Evolutionary conservation across 2,113 vertebrate species (phyloP), one percentile per base, ranked within the genome.

Genomic region (Clupea harengus): DNA sequence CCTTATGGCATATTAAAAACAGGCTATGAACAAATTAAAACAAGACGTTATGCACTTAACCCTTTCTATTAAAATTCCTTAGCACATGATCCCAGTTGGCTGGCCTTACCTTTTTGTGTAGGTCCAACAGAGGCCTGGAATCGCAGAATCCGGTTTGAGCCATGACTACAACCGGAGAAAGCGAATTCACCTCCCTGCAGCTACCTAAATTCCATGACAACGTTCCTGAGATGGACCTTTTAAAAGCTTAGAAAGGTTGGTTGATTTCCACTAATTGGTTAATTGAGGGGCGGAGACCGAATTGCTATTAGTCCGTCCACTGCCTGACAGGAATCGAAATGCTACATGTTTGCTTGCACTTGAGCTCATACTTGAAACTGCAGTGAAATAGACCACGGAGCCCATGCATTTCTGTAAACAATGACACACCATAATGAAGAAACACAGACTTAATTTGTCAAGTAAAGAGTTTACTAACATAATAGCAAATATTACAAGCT

Each of bases 91-190:
- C 39, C 39, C 39, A 49, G 47, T 2, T 49, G 47, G 22, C 54
- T 6, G 39, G 39, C 39, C 39, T 2, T 22, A 78, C 72, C 93
- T 94, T 94, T 89, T 92, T 94, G 92, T 92, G 91, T 87, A 93
- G 94, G 93, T 96, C 95, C 94, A 95, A 88, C 92, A 94, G 91
- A 45, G 92, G 88, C 91, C 92, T 92, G 87, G 93, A 91, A 90
- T 94, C 94, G 92, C 93, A 94, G 89, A 95, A 93, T 84, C 93
- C 93, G 52, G 93, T 92, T 91, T 88, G 91, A 91, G 95, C 94
- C 95, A 96, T 96, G 81, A 22, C 89, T 60, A 82, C 67, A 86
- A 90, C 91, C 90, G 89, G 75, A 91, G 88, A 90, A 85, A 18
- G 52, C 80, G 82, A 87, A 88, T 83, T 87, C 52, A 87, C 85